These are phyloP conservation scores for Helicoverpa zea DNA, from an alignment of 1,140 invertebrate species.

Conservation along the genomic window DNA sequence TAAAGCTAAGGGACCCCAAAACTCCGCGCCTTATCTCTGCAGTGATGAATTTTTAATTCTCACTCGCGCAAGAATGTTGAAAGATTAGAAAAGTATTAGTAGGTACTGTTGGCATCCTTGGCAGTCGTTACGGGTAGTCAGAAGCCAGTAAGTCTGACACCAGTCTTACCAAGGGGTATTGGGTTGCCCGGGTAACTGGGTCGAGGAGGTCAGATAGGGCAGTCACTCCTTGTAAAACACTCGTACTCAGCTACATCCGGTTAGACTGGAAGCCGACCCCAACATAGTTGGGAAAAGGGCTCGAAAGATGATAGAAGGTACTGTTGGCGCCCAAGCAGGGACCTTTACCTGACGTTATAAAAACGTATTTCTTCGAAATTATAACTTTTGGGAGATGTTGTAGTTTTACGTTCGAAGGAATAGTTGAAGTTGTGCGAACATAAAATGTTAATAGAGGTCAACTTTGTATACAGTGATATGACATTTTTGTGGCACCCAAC, in stretches of 20 bases:
- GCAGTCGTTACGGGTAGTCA: too few relatives aligned
- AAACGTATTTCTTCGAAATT: constrained; percentile 9
- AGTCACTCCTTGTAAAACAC: too few relatives aligned
- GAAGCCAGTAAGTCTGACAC: too few relatives aligned
- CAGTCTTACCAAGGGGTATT: too few relatives aligned
- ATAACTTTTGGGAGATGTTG: background rate
- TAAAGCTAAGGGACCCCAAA: constrained; percentile 22
- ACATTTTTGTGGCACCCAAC: background rate
- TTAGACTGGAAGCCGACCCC: too few relatives aligned
- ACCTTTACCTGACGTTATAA: background rate
- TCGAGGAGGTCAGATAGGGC: too few relatives aligned
- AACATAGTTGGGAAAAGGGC: too few relatives aligned
- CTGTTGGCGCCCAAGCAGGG: constrained; percentile 38
- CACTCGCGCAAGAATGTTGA: constrained; percentile 32
- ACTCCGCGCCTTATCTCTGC: constrained; percentile 28
- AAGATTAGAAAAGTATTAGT: constrained; percentile 46
- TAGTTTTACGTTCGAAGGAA: background rate
- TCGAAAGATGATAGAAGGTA: background rate
- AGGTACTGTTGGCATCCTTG: too few relatives aligned
- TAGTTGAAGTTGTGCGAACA: background rate
- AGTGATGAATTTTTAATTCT: constrained; percentile 52
- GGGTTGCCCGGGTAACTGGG: too few relatives aligned
- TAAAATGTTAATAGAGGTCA: constrained; percentile 2
- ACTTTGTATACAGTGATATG: background rate
- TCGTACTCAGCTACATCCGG: too few relatives aligned